Conservation (phyloP, 2,113 vertebrate species). For the Cervus canadensis region DNA sequence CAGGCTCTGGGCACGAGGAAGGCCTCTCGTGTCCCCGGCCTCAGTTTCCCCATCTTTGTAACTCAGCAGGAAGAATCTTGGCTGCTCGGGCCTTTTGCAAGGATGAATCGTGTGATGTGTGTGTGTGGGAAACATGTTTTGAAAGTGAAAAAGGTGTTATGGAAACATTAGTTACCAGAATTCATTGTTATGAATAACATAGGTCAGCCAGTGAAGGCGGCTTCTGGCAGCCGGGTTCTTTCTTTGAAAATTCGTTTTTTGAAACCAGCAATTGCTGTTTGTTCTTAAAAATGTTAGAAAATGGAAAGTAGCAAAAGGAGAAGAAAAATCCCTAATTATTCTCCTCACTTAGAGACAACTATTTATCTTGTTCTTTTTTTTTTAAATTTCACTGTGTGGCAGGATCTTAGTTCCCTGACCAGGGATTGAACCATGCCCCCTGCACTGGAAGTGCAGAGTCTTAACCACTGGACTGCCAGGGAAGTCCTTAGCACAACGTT, state of each 20-base stretch:
- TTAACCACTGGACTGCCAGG: neutral
- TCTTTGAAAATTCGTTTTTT: neutral
- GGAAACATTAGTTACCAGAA: neutral
- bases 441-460: neutral
- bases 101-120: neutral
- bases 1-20: neutral
- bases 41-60: neutral
- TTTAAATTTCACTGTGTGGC: neutral
- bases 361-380: neutral
- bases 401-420: neutral
- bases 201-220: neutral
- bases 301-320: neutral
- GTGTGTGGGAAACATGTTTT: neutral
- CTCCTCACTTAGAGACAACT: neutral
- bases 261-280: neutral
- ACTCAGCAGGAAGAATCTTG: neutral
- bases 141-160: conserved; percentile 23
- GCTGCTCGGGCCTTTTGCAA: neutral
- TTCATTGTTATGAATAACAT: neutral
- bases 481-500: neutral
- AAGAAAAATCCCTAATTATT: neutral
- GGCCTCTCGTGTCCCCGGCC: neutral
- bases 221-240: neutral
- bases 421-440: neutral
- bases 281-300: neutral